Evolutionary conservation across 2,797 vertebrate species (phyloP), one percentile per base, ranked within the genome.

Genomic region (Brachyrhaphis roseni): DNA sequence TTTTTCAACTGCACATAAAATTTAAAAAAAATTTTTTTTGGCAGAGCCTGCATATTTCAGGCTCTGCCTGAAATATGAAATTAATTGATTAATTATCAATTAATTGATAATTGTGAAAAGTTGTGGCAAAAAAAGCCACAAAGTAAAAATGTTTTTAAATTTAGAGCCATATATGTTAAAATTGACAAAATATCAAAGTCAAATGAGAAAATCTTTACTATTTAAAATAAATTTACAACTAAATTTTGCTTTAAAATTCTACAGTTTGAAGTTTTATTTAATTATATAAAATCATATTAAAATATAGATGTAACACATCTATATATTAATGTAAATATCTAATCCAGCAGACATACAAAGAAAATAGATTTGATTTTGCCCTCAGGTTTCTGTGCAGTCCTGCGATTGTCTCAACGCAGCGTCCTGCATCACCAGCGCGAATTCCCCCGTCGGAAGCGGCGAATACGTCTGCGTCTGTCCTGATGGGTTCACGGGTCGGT

Each of bases 371-470:
- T 64, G 3, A 13, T 41, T 13, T 31, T 74, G 45, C 11, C n/a
- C 31, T 4, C 87, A 99, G 98, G 95, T 98, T 87, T 94, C 84
- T 13, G 95, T 98, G 84, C 95, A 84, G 55, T 76, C 95, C 0
- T 99, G 97, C 82, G 95, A 94, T 34, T 98, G 98, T 89, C 88
- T 96, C 80, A 97, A 98, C 11, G 96, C 94, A 66, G 97, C 96
- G 31, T 94, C 96, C 2, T 99, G 97, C 88, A 93, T 96, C 62
- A 93, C 96, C 82, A 89, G 95, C 51, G 31, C 87, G 74, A 93
- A 94, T 84, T 92, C 91, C 75, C 95, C 96, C 12, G 88, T 92
- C 15, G 96, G 96, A 86, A 95, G 92, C 46, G 97, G 96, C 15
- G 94, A 91, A 70, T 97, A 96, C 45, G 79, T 94, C 16, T 99